Conservation (phyloP, 2,113 vertebrate species). For the Anoplopoma fimbria region DNA sequence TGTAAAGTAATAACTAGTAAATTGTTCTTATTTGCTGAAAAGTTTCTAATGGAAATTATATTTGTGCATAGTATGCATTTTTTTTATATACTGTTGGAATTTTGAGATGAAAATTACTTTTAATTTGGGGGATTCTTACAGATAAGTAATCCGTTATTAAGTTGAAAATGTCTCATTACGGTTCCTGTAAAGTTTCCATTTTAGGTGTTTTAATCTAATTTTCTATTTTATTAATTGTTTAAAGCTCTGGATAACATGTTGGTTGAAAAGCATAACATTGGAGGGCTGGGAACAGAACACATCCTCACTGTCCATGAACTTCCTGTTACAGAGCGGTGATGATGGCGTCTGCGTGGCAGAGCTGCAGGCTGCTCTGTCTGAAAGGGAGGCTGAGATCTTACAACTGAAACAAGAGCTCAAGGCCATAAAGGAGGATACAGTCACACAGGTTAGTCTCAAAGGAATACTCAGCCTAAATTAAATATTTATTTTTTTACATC, state of each 20-base stretch:
- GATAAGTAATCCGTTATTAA: neutral
- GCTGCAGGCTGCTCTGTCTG: conserved; percentile 57
- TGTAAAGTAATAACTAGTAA: neutral
- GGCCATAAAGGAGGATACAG: neutral
- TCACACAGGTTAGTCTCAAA: conserved; percentile 58
- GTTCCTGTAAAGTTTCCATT: neutral
- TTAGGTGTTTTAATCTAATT: neutral
- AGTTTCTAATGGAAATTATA: neutral
- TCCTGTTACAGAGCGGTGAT: conserved; percentile 35
- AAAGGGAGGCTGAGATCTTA: conserved; percentile 65
- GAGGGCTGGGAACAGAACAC: neutral
- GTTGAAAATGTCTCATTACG: neutral
- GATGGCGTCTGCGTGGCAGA: neutral
- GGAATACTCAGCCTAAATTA: neutral
- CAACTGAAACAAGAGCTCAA: conserved; percentile 56
- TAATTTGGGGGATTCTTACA: neutral
- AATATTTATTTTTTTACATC: neutral
- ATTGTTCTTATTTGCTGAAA: neutral
- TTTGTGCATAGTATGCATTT: neutral
- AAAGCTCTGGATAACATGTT: neutral
- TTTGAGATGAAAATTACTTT: neutral
- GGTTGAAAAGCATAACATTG: neutral
- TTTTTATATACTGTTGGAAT: neutral
- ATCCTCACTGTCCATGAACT: neutral
- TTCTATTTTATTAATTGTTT: neutral